Base-by-base conservation (phyloP, 2,113 vertebrate species). In the Triplophysa dalaica region DNA sequence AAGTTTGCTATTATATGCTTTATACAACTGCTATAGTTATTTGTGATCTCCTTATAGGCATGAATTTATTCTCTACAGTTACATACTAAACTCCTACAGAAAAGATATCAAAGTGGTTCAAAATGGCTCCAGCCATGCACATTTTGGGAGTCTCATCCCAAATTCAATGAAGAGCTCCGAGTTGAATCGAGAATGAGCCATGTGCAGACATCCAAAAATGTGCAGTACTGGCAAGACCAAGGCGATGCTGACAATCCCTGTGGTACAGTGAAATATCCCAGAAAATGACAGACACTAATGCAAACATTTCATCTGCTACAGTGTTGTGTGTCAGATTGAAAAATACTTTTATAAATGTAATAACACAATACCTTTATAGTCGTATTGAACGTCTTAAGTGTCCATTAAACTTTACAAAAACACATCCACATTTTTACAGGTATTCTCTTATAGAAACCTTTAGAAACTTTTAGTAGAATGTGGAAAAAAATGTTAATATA, bases 51-150 rank as follows among this genome's bases (percentile, higher is more conserved):
- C 58, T 26, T 58, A 72, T 52, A 58, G 24, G 38, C 70, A 58
- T 1, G 1, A 10, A 17, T 41, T 38, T 60, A 58, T 60, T 6
- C 33, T 73, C 33, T 24, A 60, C 52, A 73, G 54, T 17, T 29
- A 41, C 70, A 21, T 73, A 54, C 70, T 61, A 13, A 73, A 73
- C 70, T 73, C 29, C 70, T 17, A 33, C 29, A 73, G 52, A 22
- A 38, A 72, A 70, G 24, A 70, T 29, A 45, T 45, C 43, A 45
- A 24, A 17, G 24, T 11, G 19, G 29, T 52, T 52, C 38, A 22
- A 0, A 19, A 11, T 19, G 52, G 52, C 52, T 38, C 17, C 4
- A 24, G 16, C 24, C 17, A 16, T 24, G 12, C 68, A 70, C 8
- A 43, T 43, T 66, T 19, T 13, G 56, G 26, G 26, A 19, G 69